phyloP scores from a whole-genome alignment of 2,113 vertebrate species.

The Maccullochella peelii region DNA sequence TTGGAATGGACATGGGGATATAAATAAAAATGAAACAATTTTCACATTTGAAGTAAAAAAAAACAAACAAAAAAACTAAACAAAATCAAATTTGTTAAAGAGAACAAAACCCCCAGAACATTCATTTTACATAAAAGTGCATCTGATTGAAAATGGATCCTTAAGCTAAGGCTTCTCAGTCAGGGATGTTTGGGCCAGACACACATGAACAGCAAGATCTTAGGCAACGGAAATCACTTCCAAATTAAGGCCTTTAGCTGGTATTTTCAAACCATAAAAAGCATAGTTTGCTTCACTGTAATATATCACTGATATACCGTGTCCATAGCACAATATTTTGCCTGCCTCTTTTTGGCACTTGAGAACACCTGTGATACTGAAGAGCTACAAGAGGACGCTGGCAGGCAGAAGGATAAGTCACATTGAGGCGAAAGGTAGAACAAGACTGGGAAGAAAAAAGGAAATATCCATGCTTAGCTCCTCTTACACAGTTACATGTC shows the following conservation, averaged over 20 bases:
- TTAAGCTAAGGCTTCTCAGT: conserved; percentile 41
- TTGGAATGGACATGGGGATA: conserved; percentile 84
- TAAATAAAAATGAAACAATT: conserved; percentile 90
- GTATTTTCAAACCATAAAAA: conserved; percentile 22
- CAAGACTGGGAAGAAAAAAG: not conserved
- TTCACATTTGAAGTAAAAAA: conserved; percentile 83
- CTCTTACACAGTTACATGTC: not conserved
- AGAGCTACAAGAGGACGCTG: not conserved
- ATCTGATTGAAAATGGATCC: conserved; percentile 85
- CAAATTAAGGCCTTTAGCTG: conserved; percentile 37
- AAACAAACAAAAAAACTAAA: conserved; percentile 31
- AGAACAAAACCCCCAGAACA: conserved; percentile 84
- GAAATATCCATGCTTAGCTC: not conserved
- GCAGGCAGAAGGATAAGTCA: not conserved
- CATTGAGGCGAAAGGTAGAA: conserved; percentile 1
- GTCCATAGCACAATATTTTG: not conserved
- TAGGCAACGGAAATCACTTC: not conserved
- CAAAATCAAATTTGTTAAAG: conserved; percentile 55
- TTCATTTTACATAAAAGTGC: conserved; percentile 94
- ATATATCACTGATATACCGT: not conserved
- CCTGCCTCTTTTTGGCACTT: conserved; percentile 49
- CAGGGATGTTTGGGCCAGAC: conserved; percentile 35
- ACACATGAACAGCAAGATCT: conserved; percentile 18
- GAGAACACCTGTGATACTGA: conserved; percentile 18
- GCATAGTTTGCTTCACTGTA: not conserved